Conservation (phyloP, 2,888 invertebrate species). For the Netelia inedita region DNA sequence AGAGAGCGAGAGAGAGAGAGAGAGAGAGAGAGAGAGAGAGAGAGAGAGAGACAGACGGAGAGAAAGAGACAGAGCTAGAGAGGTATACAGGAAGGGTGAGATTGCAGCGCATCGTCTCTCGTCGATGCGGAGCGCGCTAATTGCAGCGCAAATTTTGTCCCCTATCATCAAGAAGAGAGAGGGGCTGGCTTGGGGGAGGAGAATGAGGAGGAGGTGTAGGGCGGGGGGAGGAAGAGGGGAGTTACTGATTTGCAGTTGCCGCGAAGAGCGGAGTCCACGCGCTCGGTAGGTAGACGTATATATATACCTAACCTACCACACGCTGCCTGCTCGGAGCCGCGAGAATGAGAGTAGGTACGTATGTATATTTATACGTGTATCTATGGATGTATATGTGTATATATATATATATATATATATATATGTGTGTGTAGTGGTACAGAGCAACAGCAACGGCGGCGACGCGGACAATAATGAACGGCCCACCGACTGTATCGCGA, state of each 20-base stretch:
- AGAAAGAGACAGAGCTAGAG: constrained; percentile 19
- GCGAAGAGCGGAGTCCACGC: constrained; percentile 48
- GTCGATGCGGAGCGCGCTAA: constrained; percentile 77
- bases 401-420: constrained; percentile 23
- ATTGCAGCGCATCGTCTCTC: constrained; percentile 71
- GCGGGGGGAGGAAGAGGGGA: constrained; percentile 29
- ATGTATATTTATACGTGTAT: neutral
- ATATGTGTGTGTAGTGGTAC: constrained; percentile 26
- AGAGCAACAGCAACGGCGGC: constrained; percentile 65
- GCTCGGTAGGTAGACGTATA: constrained; percentile 7
- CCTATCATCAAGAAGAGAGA: constrained; percentile 34
- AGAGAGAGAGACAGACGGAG: constrained; percentile 10
- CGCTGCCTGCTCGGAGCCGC: constrained; percentile 3
- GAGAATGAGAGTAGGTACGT: neutral
- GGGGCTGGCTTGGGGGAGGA: neutral
- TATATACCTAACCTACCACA: neutral
- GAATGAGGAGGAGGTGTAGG: neutral
- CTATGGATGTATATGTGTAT: constrained; percentile 6
- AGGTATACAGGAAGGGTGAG: constrained; percentile 54
- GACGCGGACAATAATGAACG: constrained; percentile 84
- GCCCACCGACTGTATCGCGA: constrained; percentile 82
- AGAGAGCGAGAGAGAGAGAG: constrained; percentile 17
- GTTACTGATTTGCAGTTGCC: constrained; percentile 78
- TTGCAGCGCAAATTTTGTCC: constrained; percentile 79
- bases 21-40: constrained; percentile 1